phyloP scores from a whole-genome alignment of 2,888 invertebrate genomes.

The Phaonia tiefii region DNA sequence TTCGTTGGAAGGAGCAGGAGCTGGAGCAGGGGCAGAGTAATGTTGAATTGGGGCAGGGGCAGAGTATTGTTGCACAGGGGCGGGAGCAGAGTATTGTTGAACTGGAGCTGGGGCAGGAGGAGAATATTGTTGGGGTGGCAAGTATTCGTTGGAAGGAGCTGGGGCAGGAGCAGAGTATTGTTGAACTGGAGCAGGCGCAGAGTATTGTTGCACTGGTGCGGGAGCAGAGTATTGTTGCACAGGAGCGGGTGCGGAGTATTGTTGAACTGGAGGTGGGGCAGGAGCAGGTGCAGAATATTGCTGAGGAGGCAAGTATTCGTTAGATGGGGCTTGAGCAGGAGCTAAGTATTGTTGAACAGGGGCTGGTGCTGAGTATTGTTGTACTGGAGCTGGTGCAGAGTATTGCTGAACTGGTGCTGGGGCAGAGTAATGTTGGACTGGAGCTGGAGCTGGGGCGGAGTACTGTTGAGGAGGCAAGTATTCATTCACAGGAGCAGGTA shows the following conservation, averaged over 20 bases:
- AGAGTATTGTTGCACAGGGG: slow-evolving; percentile 21
- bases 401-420: slow-evolving; percentile 24
- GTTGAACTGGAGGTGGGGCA: background rate
- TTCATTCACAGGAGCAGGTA: background rate
- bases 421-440: slow-evolving; percentile 9
- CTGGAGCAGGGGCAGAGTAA: slow-evolving; percentile 6
- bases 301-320: slow-evolving; percentile 53
- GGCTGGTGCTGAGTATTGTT: slow-evolving; percentile 32
- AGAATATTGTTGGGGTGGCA: slow-evolving; percentile 42
- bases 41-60: slow-evolving; percentile 35
- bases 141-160: slow-evolving; percentile 25
- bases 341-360: slow-evolving; percentile 20
- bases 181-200: slow-evolving; percentile 48
- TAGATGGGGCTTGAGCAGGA: slow-evolving; percentile 33
- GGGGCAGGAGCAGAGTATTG: slow-evolving; percentile 34
- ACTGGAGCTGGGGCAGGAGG: slow-evolving; percentile 35
- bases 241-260: background rate
- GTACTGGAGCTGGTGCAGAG: slow-evolving; percentile 35
- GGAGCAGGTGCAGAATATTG: slow-evolving; percentile 34
- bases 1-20: slow-evolving; percentile 22
- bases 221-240: slow-evolving; percentile 19
- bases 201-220: slow-evolving; percentile 14
- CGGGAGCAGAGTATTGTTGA: slow-evolving; percentile 1
- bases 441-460: slow-evolving; percentile 18
- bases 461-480: background rate